phyloP scores from a whole-genome alignment of 2,797 vertebrate species.

The Gadopsis marmoratus region DNA sequence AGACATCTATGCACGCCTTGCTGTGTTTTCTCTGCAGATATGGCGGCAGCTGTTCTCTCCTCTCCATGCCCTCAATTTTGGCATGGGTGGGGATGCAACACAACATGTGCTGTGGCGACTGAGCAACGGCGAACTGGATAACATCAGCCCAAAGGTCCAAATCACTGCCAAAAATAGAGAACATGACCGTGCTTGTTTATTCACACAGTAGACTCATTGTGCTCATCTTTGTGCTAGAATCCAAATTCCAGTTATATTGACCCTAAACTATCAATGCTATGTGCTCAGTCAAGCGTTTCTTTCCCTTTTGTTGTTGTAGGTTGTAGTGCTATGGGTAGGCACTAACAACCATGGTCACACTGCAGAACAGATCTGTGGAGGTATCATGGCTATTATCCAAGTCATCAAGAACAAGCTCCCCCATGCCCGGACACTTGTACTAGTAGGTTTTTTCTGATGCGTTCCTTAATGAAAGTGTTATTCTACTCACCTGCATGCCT shows the following conservation, averaged over 20 bases:
- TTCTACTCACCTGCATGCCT: conserved; percentile 2
- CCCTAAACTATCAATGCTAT: conserved; percentile 1
- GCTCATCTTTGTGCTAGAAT: conserved; percentile 24
- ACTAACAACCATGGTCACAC: conserved; percentile 93
- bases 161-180: conserved; percentile 38
- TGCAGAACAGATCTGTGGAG: conserved; percentile 89
- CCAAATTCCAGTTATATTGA: conserved; percentile 15
- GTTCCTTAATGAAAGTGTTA: conserved; percentile 13
- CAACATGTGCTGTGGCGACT: conserved; percentile 94
- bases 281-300: conserved; percentile 2
- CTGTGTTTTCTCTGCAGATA: conserved; percentile 81
- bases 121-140: conserved; percentile 91
- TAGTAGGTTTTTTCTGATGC: conserved; percentile 83
- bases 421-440: conserved; percentile 87
- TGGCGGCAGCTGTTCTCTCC: conserved; percentile 94
- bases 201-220: conserved; percentile 61
- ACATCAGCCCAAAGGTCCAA: conserved; percentile 92
- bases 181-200: conserved; percentile 53
- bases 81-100: conserved; percentile 91
- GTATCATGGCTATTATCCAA: conserved; percentile 89
- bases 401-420: conserved; percentile 90
- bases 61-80: conserved; percentile 94
- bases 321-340: conserved; percentile 94
- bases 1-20: not conserved
- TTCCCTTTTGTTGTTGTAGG: conserved; percentile 79